Evolutionary conservation across 2,113 vertebrate species (phyloP).

Genomic region (Gasterosteus aculeatus): DNA sequence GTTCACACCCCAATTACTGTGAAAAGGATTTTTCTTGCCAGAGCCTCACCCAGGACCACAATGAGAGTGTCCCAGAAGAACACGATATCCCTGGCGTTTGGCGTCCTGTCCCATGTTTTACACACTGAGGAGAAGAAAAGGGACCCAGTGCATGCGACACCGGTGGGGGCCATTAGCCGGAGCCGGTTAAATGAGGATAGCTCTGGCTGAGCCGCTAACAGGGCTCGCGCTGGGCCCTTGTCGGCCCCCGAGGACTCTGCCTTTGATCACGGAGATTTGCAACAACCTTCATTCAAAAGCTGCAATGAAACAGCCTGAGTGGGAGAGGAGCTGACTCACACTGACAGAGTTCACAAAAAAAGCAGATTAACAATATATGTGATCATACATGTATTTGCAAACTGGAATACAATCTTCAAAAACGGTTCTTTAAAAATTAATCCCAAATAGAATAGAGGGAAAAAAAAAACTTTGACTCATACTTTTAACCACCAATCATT

Average conservation of each 20-base stretch:
- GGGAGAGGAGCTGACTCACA: background rate
- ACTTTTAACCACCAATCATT: conserved; percentile 28
- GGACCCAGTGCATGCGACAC: conserved; percentile 62
- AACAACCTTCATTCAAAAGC: conserved; percentile 44
- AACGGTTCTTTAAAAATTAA: background rate
- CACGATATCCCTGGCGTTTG: conserved; percentile 63
- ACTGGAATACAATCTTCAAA: background rate
- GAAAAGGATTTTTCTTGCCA: conserved; percentile 64
- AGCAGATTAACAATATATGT: background rate
- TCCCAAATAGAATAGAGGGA: background rate
- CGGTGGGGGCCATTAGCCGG: conserved; percentile 59
- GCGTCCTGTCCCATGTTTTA: conserved; percentile 55
- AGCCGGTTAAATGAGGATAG: conserved; percentile 72
- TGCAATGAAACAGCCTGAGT: conserved; percentile 38
- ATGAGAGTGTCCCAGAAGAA: conserved; percentile 65
- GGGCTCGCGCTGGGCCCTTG: conserved; percentile 47
- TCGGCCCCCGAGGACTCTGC: conserved; percentile 51
- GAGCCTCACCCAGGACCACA: conserved; percentile 64
- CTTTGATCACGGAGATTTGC: conserved; percentile 69
- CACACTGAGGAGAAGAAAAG: conserved; percentile 66
- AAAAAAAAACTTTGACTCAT: conserved; percentile 20
- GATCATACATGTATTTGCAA: background rate
- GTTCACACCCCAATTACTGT: conserved; percentile 74
- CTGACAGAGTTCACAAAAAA: background rate
- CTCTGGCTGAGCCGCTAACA: conserved; percentile 51